Conservation (phyloP, 2,113 vertebrate species). For the Salvelinus alpinus region DNA sequence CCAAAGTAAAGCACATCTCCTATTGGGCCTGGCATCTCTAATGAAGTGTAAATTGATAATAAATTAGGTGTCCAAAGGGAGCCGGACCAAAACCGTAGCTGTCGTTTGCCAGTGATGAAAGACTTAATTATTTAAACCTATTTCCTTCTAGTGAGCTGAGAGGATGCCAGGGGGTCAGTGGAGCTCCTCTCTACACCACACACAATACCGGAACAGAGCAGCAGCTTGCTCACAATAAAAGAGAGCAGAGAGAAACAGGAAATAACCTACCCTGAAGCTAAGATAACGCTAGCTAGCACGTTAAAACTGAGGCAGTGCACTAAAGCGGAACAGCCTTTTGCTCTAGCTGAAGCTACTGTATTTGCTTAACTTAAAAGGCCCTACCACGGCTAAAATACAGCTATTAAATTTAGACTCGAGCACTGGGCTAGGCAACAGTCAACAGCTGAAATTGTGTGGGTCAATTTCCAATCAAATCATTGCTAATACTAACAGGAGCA, state of each 20-base stretch:
- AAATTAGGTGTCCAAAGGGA: constrained; percentile 24
- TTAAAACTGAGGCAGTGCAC: neutral
- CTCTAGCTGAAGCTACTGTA: constrained; percentile 2
- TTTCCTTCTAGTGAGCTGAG: constrained; percentile 52
- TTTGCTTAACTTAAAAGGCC: neutral
- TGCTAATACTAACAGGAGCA: neutral
- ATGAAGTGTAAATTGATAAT: constrained; percentile 55
- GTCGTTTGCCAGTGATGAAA: constrained; percentile 54
- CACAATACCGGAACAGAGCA: constrained; percentile 3
- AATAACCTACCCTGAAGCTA: neutral
- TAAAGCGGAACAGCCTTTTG: neutral
- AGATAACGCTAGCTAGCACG: neutral
- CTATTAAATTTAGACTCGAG: no score
- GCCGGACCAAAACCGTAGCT: constrained; percentile 11
- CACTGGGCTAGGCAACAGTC: neutral
- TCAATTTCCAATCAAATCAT: neutral
- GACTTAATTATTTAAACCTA: constrained; percentile 66
- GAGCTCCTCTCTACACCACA: constrained; percentile 6
- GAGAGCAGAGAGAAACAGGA: constrained; percentile 3
- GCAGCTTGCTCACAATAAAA: constrained; percentile 20
- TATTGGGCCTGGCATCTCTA: constrained; percentile 36
- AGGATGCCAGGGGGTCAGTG: constrained; percentile 40
- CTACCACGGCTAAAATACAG: neutral
- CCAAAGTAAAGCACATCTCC: constrained; percentile 29
- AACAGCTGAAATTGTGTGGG: neutral